phyloP scores from a whole-genome alignment of 2,797 vertebrate species.

The Hippopotamyrus pictus region DNA sequence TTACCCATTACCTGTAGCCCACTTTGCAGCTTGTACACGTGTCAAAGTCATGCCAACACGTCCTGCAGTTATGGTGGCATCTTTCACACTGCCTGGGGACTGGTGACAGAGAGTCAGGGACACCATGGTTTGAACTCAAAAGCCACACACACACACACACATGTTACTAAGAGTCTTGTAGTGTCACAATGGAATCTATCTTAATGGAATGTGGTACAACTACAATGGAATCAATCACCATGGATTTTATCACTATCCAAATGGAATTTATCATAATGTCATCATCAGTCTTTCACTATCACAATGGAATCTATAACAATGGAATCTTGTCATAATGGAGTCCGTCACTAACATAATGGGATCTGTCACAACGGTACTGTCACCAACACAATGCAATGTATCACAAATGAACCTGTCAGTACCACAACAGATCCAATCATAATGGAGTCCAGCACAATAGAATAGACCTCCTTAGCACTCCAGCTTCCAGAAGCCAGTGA shows the following conservation, averaged over 20 bases:
- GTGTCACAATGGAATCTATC: background rate
- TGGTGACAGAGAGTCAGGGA: constrained; percentile 36
- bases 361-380: background rate
- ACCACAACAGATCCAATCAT: background rate
- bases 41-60: constrained; percentile 65
- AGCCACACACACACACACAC: no score
- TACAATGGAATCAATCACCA: background rate
- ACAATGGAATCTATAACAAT: background rate
- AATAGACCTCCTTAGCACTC: background rate
- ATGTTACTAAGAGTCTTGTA: background rate
- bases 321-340: background rate
- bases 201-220: background rate
- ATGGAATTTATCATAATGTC: background rate
- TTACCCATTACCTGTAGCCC: constrained; percentile 70
- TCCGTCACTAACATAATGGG: background rate
- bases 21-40: constrained; percentile 72
- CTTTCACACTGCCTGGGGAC: constrained; percentile 73
- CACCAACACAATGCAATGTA: background rate
- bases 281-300: background rate
- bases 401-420: background rate
- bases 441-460: background rate
- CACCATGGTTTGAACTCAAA: background rate
- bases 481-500: background rate
- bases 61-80: constrained; percentile 75
- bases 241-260: background rate